Base-by-base conservation (phyloP, 2,888 invertebrate genomes). In the Microplitis manilae region DNA sequence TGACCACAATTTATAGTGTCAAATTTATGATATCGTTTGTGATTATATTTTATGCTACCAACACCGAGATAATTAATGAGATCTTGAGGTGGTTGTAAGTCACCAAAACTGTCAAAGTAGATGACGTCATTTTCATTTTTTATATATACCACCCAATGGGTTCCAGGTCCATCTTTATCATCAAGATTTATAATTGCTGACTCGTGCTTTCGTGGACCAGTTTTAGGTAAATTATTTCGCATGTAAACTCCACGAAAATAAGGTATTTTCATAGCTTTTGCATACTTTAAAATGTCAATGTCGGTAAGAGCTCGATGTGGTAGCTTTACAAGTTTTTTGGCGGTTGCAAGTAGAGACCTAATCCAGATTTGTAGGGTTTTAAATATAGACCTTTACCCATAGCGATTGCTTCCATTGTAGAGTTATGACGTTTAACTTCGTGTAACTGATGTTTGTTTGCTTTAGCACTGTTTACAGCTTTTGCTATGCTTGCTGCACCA, bases 381-480 rank as follows among this genome's bases (percentile, higher is more conserved):
- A 81, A 39, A 64, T 80, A 76, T 17, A 85, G 78, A 20, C 1
- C 20, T 20, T 20, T 20, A 20, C 20, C 20, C 20, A 20, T 20
- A 20, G 20, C 20, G 20, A 20, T 20, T 20, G 20, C 20, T 20
- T 20, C 20, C 20, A 20, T 20, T 20, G 20, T 20, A 20, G 20
- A 20, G 20, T 89, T 89, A 80, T 88, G 88, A 6, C 86, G 80
- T 64, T 83, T 70, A 20, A 77, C 81, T 82, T 89, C 87, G n/a
- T 81, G 79, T 67, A 86, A 80, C 75, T 84, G 77, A 77, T 85
- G 78, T 83, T 80, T 67, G 15, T 86, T 87, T 69, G 75, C 77
- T 79, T 85, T 86, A 5, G 85, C 82, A 68, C 86, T 82, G 78
- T 85, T 87, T 9, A 86, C 83, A 17, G 87, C 84, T 76, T 85